Evolutionary conservation across 2,888 invertebrate genomes (phyloP).

Genomic region (Sericinus montela): DNA sequence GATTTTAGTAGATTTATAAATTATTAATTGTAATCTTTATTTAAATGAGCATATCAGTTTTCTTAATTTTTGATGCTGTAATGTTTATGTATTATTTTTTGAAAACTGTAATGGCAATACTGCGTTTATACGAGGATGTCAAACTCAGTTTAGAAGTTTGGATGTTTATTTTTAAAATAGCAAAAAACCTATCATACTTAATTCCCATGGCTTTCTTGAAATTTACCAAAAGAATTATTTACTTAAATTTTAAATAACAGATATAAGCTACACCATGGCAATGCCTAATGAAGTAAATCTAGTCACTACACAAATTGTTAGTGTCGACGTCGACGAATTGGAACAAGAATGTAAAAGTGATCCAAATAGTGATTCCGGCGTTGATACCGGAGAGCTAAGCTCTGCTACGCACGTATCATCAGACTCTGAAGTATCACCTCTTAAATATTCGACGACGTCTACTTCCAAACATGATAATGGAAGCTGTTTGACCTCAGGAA

Average conservation of each 20-base stretch:
- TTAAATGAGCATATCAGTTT: too few species aligned
- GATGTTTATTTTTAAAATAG: conserved; percentile 54
- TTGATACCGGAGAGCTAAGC: conserved; percentile 40
- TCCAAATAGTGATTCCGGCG: conserved; percentile 49
- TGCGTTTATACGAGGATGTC: conserved; percentile 28
- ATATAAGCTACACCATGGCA: conserved; percentile 22
- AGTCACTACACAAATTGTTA: conserved; percentile 41
- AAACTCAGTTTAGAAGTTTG: conserved; percentile 26
- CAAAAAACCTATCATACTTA: conserved; percentile 28
- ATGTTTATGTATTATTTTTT: too few species aligned
- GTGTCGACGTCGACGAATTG: conserved; percentile 49
- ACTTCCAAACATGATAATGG: conserved; percentile 4
- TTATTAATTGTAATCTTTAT: too few species aligned
- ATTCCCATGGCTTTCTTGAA: conserved; percentile 39
- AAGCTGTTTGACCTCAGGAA: not conserved
- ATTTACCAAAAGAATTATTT: not conserved
- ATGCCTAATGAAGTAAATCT: conserved; percentile 49
- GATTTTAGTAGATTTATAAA: too few species aligned
- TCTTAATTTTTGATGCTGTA: too few species aligned
- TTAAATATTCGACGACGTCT: conserved; percentile 28
- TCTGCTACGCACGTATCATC: conserved; percentile 32
- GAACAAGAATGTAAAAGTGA: conserved; percentile 44
- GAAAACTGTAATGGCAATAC: too few species aligned
- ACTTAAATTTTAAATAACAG: not conserved
- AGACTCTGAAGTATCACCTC: conserved; percentile 38